A percentile compares a stretch with the other conserved stretches of the same genome.
These are phyloP conservation scores for Myopa tessellatipennis DNA, from an alignment of 2,888 invertebrate species.

Conservation along the genomic window DNA sequence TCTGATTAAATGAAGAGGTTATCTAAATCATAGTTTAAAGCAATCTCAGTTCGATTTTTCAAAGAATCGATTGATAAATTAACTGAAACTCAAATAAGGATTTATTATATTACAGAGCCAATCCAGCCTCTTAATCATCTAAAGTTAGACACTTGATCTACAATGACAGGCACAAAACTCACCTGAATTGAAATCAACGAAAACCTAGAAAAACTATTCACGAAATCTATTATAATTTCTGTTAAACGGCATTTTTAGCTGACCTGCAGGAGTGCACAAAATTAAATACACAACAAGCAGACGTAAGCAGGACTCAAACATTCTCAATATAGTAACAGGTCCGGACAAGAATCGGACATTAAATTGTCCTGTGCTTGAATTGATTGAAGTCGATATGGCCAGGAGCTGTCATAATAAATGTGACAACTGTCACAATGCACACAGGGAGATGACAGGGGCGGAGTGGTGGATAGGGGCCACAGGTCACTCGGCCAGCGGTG, in stretches of 20 bases:
- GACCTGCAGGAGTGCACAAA: neutral
- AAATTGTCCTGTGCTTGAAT: conserved; percentile 1
- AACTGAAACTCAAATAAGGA: too few relatives aligned
- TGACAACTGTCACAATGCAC: conserved; percentile 10
- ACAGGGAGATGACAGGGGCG: neutral
- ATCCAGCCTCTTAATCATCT: too few relatives aligned
- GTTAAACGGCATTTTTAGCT: neutral
- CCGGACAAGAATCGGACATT: conserved; percentile 1
- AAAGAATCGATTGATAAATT: too few relatives aligned
- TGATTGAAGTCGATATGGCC: conserved; percentile 29
- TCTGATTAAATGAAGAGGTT: too few relatives aligned
- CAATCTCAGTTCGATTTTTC: too few relatives aligned
- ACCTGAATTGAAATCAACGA: too few relatives aligned
- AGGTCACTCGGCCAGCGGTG: neutral
- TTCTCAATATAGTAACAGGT: conserved; percentile 12
- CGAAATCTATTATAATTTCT: too few relatives aligned
- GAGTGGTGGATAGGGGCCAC: neutral
- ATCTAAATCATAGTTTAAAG: too few relatives aligned
- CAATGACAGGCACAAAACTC: too few relatives aligned
- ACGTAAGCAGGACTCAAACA: neutral
- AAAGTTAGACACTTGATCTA: too few relatives aligned
- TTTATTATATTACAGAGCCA: too few relatives aligned
- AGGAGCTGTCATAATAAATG: conserved; percentile 19
- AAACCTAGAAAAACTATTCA: too few relatives aligned
- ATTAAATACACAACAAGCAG: neutral